phyloP scores from a whole-genome alignment of 2,113 vertebrate species.

The Fulmarus glacialis region DNA sequence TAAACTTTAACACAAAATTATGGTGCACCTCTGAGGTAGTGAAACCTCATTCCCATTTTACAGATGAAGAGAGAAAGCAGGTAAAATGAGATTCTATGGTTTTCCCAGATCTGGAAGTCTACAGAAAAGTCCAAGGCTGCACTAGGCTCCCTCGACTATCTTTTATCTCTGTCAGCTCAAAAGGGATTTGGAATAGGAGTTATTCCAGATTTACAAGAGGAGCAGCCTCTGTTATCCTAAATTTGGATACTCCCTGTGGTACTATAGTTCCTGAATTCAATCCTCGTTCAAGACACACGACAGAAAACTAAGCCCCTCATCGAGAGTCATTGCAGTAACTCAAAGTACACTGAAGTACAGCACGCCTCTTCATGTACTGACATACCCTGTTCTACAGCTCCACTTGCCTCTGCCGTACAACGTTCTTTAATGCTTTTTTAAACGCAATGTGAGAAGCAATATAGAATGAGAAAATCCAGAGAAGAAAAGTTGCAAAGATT shows the following conservation, averaged over 20 bases:
- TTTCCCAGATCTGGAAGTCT: slow-evolving; percentile 6
- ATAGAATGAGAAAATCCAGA: background rate
- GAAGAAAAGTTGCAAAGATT: background rate
- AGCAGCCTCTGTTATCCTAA: background rate
- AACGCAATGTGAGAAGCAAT: background rate
- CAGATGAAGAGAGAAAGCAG: background rate
- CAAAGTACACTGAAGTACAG: background rate
- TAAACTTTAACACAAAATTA: background rate
- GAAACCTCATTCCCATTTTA: background rate
- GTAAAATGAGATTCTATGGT: background rate
- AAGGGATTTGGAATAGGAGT: slow-evolving; percentile 19
- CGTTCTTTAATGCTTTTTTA: background rate
- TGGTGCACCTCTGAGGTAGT: background rate
- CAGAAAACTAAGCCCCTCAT: background rate
- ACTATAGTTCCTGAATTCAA: background rate
- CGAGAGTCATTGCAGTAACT: background rate
- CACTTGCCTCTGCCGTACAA: background rate
- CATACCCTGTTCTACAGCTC: background rate
- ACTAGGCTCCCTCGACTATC: background rate
- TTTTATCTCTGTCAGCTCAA: slow-evolving; percentile 32
- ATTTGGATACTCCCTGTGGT: background rate
- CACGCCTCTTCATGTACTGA: background rate
- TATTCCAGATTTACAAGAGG: slow-evolving; percentile 28
- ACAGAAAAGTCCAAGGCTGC: background rate
- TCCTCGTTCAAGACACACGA: background rate